Percentiles rank a stretch among this genome's conserved stretches.
phyloP scores from a whole-genome alignment of 2,797 vertebrate species.

The Labeo calbasu region DNA sequence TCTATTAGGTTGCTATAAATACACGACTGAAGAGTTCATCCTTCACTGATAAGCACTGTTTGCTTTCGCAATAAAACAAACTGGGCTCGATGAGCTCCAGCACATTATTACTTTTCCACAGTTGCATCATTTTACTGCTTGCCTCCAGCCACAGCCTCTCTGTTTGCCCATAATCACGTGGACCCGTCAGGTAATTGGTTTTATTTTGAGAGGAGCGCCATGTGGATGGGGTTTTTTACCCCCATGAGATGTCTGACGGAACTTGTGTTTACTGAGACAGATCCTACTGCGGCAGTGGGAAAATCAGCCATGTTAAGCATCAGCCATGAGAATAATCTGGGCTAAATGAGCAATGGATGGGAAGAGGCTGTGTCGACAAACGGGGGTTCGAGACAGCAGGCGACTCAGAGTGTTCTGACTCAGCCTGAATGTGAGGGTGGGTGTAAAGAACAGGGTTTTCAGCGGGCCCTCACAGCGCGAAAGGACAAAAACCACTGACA shows the following conservation, averaged over 20 bases:
- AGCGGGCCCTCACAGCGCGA: conserved; percentile 7
- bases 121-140: conserved; percentile 37
- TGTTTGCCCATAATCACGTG: conserved; percentile 31
- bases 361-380: not conserved
- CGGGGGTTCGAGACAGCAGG: not conserved
- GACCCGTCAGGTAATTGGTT: conserved; percentile 35
- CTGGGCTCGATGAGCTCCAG: conserved; percentile 13
- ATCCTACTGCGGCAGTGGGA: not conserved
- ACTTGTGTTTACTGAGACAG: not conserved
- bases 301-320: conserved; percentile 16
- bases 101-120: conserved; percentile 49
- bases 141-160: not conserved
- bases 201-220: conserved; percentile 27
- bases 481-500: conserved; percentile 52
- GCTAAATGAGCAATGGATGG: conserved; percentile 36
- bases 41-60: conserved; percentile 35
- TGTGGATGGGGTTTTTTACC: not conserved
- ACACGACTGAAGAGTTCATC: conserved; percentile 4
- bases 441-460: conserved; percentile 44
- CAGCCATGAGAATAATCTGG: conserved; percentile 16
- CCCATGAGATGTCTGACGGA: not conserved
- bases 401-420: conserved; percentile 33
- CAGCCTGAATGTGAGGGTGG: conserved; percentile 42
- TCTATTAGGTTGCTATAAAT: conserved; percentile 31
- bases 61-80: conserved; percentile 36